Base-by-base conservation (phyloP, 2,888 invertebrate genomes). In the Coenonympha arcania region DNA sequence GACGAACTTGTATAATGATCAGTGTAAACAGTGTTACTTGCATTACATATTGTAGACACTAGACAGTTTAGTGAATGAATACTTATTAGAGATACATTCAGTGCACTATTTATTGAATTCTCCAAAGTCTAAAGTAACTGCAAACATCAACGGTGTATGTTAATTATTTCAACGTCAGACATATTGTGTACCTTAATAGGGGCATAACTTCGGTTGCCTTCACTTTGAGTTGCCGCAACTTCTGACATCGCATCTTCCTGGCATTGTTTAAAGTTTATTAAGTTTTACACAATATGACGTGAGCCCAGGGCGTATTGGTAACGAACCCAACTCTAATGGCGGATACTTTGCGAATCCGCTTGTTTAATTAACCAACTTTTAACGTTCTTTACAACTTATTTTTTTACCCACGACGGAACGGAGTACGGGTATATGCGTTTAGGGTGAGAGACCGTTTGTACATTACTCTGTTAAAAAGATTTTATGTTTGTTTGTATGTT, bases 181-280 rank as follows among this genome's bases (percentile, higher is more conserved):
- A 73, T 71, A 74, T 71, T 77, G 71, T 78, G 71, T 72, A 73
- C 74, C 67, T 72, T 80, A 80, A 80, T 78, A 76, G 75, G 73
- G 66, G 65, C 63, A 65, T 65, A 77, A 75, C 71, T 77, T 74
- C 60, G 65, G 74, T 71, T 73, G 69, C 66, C 68, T 79, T 72
- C 73, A 73, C 73, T 71, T 69, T 58, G 66, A 76, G 74, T 76
- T 79, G 34, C 44, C 66, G 63, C 64, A 79, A 82, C 68, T 81
- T 82, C 79, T 79, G 84, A 82, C 81, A 81, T 78, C 79, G 76
- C 76, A 79, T 82, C 79, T 79, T 76, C 75, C 64, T 68, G 66
- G 73, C 77, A 79, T 80, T 84, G 80, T 84, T 81, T 78, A 76
- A 82, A 84, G 78, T 84, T 83, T 78, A 79, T 78, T 77, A 79